phyloP scores from a whole-genome alignment of 30 jellyfish, hydroid and myxozoan species.

The Hydractinia symbiolongicarpus region DNA sequence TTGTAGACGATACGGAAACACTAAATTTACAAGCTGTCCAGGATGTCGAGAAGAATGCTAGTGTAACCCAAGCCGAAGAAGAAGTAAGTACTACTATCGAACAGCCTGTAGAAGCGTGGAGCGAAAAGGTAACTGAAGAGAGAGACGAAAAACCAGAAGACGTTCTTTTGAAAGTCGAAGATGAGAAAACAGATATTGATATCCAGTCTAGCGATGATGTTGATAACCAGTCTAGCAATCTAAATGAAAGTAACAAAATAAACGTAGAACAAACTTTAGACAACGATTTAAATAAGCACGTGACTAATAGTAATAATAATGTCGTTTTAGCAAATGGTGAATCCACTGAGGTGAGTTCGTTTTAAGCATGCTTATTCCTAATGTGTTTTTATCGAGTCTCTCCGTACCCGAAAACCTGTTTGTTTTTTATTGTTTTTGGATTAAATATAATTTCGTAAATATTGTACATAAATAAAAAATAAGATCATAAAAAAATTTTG shows the following conservation, averaged over 20 bases:
- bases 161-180: neutral
- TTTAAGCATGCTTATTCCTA: neutral
- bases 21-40: neutral
- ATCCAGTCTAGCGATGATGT: neutral
- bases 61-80: neutral
- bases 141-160: no score
- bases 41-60: neutral
- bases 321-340: constrained; percentile 5
- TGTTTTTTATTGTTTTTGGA: no score
- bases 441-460: no score
- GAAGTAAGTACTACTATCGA: neutral
- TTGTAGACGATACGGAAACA: neutral
- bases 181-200: neutral
- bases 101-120: neutral
- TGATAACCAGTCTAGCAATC: neutral
- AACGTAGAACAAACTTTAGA: no score
- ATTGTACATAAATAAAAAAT: no score
- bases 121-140: neutral
- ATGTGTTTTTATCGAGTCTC: neutral
- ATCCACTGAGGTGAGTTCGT: constrained; percentile 1
- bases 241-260: no score
- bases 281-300: no score
- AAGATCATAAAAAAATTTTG: no score
- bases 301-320: neutral
- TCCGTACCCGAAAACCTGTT: neutral